Percentiles rank a stretch among this genome's conserved stretches.
phyloP scores from a whole-genome alignment of 2,797 vertebrate genomes.

The Jordanella pulchra region DNA sequence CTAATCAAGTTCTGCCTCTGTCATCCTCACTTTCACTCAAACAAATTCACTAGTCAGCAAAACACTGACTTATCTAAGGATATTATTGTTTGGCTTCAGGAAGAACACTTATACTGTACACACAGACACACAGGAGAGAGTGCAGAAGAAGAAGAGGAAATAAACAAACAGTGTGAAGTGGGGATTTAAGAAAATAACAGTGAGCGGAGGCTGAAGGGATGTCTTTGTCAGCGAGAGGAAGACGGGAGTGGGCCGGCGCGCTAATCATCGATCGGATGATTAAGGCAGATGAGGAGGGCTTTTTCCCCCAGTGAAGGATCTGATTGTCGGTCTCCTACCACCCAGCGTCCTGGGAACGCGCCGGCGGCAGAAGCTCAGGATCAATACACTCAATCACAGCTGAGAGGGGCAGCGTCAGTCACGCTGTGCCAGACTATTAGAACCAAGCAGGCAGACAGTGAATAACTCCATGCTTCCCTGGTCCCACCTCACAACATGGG shows the following conservation, averaged over 20 bases:
- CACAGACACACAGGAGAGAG: slow-evolving; percentile 3
- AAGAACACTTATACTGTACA: background rate
- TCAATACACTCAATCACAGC: slow-evolving; percentile 92
- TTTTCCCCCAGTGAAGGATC: slow-evolving; percentile 89
- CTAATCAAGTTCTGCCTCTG: slow-evolving; percentile 50
- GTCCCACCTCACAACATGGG: slow-evolving; percentile 82
- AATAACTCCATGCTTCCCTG: slow-evolving; percentile 85
- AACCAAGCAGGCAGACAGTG: slow-evolving; percentile 90
- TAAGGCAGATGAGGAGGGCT: slow-evolving; percentile 94
- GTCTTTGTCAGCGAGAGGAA: slow-evolving; percentile 73
- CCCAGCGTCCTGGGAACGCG: slow-evolving; percentile 80
- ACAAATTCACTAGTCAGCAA: slow-evolving; percentile 47
- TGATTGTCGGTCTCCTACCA: slow-evolving; percentile 84
- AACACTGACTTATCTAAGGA: slow-evolving; percentile 34
- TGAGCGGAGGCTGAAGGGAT: slow-evolving; percentile 62
- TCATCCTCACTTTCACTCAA: slow-evolving; percentile 51
- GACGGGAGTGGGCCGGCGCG: slow-evolving; percentile 76
- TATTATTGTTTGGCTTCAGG: slow-evolving; percentile 31
- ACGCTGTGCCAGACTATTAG: slow-evolving; percentile 89
- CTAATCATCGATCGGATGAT: slow-evolving; percentile 95
- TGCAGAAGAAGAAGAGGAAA: slow-evolving; percentile 1
- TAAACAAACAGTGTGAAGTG: slow-evolving; percentile 43
- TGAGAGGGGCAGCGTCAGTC: slow-evolving; percentile 79
- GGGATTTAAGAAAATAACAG: slow-evolving; percentile 21
- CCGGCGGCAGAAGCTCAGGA: slow-evolving; percentile 70